phyloP scores from a whole-genome alignment of 2,797 vertebrate genomes.

The Crenichthys baileyi region DNA sequence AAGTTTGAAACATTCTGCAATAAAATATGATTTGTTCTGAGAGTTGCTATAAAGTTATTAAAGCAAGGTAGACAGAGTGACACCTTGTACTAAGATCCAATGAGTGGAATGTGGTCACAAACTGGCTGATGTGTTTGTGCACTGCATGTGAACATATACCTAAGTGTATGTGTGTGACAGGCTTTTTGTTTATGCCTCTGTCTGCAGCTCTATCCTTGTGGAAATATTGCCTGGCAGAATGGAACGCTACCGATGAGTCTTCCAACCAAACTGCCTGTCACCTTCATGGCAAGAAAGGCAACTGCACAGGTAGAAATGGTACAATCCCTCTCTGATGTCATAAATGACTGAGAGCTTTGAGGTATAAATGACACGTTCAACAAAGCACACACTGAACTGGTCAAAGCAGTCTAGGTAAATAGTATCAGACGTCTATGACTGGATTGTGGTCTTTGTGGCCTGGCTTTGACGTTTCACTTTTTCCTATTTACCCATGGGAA shows the following conservation, averaged over 20 bases:
- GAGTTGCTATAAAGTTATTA: constrained; percentile 2
- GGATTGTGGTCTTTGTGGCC: neutral
- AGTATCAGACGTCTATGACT: neutral
- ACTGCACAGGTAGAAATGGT: constrained; percentile 81
- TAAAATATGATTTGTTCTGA: constrained; percentile 2
- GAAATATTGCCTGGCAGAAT: constrained; percentile 77
- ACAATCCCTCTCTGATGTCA: neutral
- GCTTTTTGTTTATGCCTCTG: constrained; percentile 66
- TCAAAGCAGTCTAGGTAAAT: neutral
- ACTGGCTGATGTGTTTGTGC: neutral
- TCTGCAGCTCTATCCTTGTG: constrained; percentile 77
- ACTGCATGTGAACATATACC: no score
- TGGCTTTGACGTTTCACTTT: neutral
- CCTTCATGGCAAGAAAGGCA: constrained; percentile 75
- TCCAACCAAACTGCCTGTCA: constrained; percentile 70
- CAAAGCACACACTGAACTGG: neutral
- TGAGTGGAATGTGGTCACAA: neutral
- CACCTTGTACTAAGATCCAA: neutral
- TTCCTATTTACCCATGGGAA: neutral
- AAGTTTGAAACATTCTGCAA: neutral
- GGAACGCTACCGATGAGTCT: constrained; percentile 73
- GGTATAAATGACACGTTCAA: constrained; percentile 6
- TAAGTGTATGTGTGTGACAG: constrained; percentile 21
- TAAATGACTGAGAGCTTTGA: constrained; percentile 33
- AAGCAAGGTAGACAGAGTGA: neutral